These are phyloP conservation scores for Brachionus plicatilis DNA, from an alignment of 1,140 invertebrate species.

Conservation along the genomic window DNA sequence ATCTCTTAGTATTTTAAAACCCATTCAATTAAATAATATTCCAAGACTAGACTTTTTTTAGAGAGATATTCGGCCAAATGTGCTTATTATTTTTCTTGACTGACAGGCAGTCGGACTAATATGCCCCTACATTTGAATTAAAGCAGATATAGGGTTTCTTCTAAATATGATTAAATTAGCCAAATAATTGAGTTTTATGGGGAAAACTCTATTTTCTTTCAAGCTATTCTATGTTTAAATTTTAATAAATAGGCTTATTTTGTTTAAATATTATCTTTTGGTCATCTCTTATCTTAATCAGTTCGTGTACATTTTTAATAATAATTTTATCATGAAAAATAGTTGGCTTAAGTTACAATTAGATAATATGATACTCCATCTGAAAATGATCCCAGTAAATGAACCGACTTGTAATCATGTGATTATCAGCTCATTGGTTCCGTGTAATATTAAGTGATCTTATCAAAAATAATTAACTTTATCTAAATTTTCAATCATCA, in stretches of 20 bases:
- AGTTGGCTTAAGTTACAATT: neutral
- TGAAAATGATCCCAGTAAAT: neutral
- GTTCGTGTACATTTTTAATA: neutral
- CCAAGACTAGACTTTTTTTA: neutral
- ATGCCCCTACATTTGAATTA: neutral
- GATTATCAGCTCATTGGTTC: neutral
- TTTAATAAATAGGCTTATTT: neutral
- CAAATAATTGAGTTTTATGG: neutral
- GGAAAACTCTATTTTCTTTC: neutral
- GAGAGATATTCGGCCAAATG: neutral
- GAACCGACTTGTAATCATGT: neutral
- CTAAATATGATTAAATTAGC: constrained; percentile 28
- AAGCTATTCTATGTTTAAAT: neutral
- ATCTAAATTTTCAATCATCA: neutral
- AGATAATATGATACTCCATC: neutral
- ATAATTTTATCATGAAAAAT: neutral
- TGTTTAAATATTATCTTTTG: neutral
- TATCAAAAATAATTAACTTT: neutral
- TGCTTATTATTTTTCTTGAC: neutral
- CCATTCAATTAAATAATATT: constrained; percentile 3
- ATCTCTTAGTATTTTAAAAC: neutral
- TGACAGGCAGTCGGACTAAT: constrained; percentile 17
- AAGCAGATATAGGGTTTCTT: neutral
- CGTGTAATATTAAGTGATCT: neutral
- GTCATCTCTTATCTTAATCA: constrained; percentile 2